Conservation (phyloP, 2,113 vertebrate genomes). For the Pluvialis apricaria region DNA sequence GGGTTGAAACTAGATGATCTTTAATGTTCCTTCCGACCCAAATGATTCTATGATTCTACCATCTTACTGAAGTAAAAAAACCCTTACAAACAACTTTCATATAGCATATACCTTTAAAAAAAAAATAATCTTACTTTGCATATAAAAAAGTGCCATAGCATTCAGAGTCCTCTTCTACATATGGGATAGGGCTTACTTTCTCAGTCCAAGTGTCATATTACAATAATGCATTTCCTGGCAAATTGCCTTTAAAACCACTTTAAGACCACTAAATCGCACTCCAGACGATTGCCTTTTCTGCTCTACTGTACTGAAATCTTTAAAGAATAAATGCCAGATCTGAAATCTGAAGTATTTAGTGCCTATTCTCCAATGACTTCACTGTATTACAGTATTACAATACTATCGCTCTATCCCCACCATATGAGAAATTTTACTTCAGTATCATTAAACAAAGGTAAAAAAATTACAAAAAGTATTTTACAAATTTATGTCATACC, state of each 20-base stretch:
- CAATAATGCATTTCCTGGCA: not conserved
- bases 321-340: not conserved
- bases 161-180: not conserved
- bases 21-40: not conserved
- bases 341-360: not conserved
- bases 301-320: not conserved
- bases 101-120: not conserved
- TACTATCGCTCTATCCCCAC: not conserved
- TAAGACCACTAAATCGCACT: not conserved
- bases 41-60: not conserved
- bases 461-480: not conserved
- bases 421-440: not conserved
- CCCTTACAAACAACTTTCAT: not conserved
- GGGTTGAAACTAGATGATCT: not conserved
- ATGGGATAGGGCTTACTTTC: not conserved
- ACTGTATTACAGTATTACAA: not conserved
- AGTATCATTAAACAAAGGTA: not conserved
- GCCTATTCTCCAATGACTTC: not conserved
- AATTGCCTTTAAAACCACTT: not conserved
- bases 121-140: not conserved
- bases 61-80: not conserved
- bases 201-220: not conserved
- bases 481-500: conserved; percentile 73
- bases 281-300: not conserved
- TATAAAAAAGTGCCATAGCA: not conserved